phyloP scores from a whole-genome alignment of 1,140 invertebrate species.

The Atopsyche davidsoni region DNA sequence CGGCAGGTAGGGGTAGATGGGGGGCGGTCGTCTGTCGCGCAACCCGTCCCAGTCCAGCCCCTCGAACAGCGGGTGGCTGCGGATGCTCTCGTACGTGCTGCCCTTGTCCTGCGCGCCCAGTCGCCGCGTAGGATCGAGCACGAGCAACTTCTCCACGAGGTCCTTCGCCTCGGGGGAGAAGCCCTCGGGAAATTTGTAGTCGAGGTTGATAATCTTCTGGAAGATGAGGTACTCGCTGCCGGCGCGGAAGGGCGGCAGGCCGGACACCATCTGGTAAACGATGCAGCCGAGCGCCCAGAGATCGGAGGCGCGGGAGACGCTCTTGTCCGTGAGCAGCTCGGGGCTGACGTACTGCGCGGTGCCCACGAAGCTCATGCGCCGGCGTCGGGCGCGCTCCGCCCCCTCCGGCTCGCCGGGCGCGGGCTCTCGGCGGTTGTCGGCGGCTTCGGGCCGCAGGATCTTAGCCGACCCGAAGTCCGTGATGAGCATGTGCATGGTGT shows the following conservation, averaged over 20 bases:
- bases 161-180: constrained; percentile 80
- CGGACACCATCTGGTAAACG: constrained; percentile 94
- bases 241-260: constrained; percentile 85
- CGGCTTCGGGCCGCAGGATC: constrained; percentile 55
- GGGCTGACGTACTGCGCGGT: constrained; percentile 99
- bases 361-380: constrained; percentile 92
- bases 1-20: constrained; percentile 77
- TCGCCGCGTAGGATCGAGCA: constrained; percentile 70
- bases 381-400: constrained; percentile 39
- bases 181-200: constrained; percentile 89
- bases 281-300: constrained; percentile 99
- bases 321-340: constrained; percentile 82
- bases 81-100: constrained; percentile 71
- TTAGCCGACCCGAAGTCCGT: constrained; percentile 98
- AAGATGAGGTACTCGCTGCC: constrained; percentile 95
- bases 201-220: constrained; percentile 87
- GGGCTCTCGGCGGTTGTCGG: constrained; percentile 28
- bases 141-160: constrained; percentile 81
- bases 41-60: constrained; percentile 80
- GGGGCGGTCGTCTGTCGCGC: constrained; percentile 71
- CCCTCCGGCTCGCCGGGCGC: constrained; percentile 33
- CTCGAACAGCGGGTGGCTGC: constrained; percentile 79
- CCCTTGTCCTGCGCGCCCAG: constrained; percentile 77
- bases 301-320: constrained; percentile 76
- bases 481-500: constrained; percentile 94